Conservation (phyloP, 2,113 vertebrate genomes). For the Anarrhichthys ocellatus region DNA sequence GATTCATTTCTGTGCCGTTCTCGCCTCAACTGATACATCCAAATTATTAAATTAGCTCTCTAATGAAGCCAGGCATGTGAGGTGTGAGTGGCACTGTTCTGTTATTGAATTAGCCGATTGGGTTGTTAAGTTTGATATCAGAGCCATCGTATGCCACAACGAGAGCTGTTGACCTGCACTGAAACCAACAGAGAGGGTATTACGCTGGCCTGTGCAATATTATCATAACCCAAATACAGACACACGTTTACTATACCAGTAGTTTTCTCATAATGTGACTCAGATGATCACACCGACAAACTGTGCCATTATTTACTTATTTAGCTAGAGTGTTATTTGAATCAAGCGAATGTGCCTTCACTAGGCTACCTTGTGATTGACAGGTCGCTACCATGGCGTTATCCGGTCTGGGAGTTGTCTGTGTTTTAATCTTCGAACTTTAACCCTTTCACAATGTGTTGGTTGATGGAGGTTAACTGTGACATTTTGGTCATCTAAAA, state of each 20-base stretch:
- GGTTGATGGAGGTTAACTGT: neutral
- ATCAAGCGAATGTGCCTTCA: neutral
- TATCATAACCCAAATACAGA: neutral
- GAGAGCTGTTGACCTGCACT: conserved; percentile 16
- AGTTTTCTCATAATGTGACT: neutral
- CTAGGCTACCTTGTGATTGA: neutral
- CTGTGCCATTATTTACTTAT: neutral
- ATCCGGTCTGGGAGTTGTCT: neutral
- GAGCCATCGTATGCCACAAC: neutral
- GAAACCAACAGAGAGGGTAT: conserved; percentile 7
- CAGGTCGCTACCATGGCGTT: neutral
- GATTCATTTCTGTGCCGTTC: conserved; percentile 24
- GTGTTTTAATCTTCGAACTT: neutral
- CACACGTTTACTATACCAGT: neutral
- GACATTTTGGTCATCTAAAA: neutral
- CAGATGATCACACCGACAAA: neutral
- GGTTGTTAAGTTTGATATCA: neutral
- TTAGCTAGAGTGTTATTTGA: neutral
- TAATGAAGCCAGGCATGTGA: conserved; percentile 17
- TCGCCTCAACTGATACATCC: conserved; percentile 6
- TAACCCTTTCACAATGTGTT: no score
- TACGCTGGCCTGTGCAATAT: neutral
- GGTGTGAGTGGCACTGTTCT: neutral
- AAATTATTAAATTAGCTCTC: conserved; percentile 26
- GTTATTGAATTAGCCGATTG: conserved; percentile 6